A percentile compares a stretch with the other conserved stretches of the same genome.
These are phyloP conservation scores for Epizoanthus scotinus DNA, from an alignment of 92 coral and sea anemone genomes.

Conservation along the genomic window DNA sequence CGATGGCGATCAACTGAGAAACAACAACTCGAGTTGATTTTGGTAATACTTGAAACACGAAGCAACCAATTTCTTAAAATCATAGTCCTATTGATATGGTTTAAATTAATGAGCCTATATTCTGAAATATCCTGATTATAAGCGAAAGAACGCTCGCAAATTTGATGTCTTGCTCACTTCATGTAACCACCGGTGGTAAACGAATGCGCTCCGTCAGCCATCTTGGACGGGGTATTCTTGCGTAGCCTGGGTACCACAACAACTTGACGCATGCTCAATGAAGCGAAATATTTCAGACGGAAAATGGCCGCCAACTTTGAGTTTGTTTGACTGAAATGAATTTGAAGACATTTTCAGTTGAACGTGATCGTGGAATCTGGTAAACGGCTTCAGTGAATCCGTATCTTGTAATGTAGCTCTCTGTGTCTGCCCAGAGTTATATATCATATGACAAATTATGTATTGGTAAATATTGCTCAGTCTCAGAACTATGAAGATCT, in stretches of 20 bases:
- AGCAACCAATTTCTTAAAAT: no score
- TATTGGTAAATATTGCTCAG: background rate
- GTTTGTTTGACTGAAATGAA: background rate
- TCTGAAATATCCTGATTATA: background rate
- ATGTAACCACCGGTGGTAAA: background rate
- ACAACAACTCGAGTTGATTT: no score
- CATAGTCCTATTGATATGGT: no score
- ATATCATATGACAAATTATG: no score
- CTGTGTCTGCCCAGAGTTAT: background rate
- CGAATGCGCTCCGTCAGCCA: background rate
- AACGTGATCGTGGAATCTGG: background rate
- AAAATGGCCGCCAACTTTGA: constrained; percentile 71
- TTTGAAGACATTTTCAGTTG: background rate
- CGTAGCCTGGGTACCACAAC: constrained; percentile 1
- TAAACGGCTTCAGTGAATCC: background rate
- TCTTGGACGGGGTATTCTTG: background rate
- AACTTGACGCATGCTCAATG: constrained; percentile 56
- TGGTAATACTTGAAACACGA: no score
- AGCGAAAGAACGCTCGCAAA: background rate
- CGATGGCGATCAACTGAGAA: background rate
- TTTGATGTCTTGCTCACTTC: background rate
- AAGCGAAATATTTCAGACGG: constrained; percentile 42
- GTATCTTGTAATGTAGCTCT: background rate
- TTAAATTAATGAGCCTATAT: background rate
- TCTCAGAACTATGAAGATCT: constrained; percentile 8